These are phyloP conservation scores for Lacanobia wlatinum DNA, from an alignment of 2,888 invertebrate species.

Conservation along the genomic window DNA sequence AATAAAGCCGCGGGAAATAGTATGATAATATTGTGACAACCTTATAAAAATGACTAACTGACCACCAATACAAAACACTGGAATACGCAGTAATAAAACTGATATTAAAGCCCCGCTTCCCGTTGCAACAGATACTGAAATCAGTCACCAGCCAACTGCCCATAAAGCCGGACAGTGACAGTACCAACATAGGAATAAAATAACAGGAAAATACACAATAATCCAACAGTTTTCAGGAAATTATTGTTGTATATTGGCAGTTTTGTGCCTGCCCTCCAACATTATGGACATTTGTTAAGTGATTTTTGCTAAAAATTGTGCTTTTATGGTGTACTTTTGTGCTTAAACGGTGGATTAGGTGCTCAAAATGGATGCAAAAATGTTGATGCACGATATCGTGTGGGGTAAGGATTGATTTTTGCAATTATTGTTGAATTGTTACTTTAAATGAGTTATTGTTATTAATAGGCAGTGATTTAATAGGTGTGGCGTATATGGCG, in stretches of 20 bases:
- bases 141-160: conserved; percentile 28
- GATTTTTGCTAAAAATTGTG: conserved; percentile 1
- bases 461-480: background rate
- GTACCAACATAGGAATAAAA: conserved; percentile 6
- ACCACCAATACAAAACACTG: background rate
- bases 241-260: conserved; percentile 10
- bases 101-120: conserved; percentile 27
- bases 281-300: conserved; percentile 11
- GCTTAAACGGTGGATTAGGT: background rate
- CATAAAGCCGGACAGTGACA: background rate
- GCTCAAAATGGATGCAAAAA: conserved; percentile 37
- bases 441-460: background rate
- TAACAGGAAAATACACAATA: conserved; percentile 27
- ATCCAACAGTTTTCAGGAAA: conserved; percentile 39
- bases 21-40: conserved; percentile 1
- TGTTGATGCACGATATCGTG: conserved; percentile 44
- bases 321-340: conserved; percentile 17
- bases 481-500: conserved; percentile 17
- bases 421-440: background rate
- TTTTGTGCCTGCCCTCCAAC: background rate
- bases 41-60: conserved; percentile 19
- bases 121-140: conserved; percentile 36
- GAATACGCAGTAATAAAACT: conserved; percentile 16
- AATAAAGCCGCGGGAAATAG: background rate
- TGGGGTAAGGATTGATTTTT: conserved; percentile 38